phyloP scores from a whole-genome alignment of 1,140 invertebrate genomes.

The Pseudomyrmex gracilis region DNA sequence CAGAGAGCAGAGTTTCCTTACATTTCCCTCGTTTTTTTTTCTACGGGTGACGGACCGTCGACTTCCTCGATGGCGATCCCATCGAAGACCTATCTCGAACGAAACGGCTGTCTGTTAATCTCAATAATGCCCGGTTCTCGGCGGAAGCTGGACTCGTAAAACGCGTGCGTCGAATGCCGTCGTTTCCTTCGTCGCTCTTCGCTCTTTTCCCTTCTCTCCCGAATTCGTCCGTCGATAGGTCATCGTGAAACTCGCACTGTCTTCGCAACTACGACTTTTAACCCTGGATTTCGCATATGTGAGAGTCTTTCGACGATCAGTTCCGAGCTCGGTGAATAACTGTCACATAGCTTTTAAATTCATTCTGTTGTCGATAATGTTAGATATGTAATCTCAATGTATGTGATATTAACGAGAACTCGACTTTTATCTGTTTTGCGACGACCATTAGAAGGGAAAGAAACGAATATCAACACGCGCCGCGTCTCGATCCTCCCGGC shows the following conservation, averaged over 20 bases:
- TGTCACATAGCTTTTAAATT: too few species aligned
- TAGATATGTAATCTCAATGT: too few species aligned
- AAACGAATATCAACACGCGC: constrained; percentile 8
- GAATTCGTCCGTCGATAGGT: constrained; percentile 52
- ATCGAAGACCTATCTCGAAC: constrained; percentile 68
- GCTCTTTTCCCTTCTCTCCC: constrained; percentile 52
- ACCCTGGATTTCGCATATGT: background rate
- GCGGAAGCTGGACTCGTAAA: constrained; percentile 80
- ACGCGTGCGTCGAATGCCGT: constrained; percentile 40
- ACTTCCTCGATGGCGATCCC: constrained; percentile 62
- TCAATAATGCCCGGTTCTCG: constrained; percentile 77
- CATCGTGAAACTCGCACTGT: constrained; percentile 30
- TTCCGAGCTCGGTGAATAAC: too few species aligned
- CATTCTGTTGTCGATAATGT: too few species aligned
- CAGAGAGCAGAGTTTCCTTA: constrained; percentile 7
- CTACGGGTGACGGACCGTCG: constrained; percentile 44
- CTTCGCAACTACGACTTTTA: constrained; percentile 12
- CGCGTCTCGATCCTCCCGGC: constrained; percentile 39
- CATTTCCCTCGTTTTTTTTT: constrained; percentile 1
- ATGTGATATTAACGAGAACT: too few species aligned
- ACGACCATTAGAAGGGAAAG: constrained; percentile 18
- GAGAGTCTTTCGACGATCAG: too few species aligned
- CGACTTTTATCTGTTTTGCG: background rate
- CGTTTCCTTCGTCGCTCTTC: constrained; percentile 44
- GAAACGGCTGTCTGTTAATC: constrained; percentile 76